Evolutionary conservation across 2,113 vertebrate genomes (phyloP).

Genomic region (Petrocephalus zakoni): DNA sequence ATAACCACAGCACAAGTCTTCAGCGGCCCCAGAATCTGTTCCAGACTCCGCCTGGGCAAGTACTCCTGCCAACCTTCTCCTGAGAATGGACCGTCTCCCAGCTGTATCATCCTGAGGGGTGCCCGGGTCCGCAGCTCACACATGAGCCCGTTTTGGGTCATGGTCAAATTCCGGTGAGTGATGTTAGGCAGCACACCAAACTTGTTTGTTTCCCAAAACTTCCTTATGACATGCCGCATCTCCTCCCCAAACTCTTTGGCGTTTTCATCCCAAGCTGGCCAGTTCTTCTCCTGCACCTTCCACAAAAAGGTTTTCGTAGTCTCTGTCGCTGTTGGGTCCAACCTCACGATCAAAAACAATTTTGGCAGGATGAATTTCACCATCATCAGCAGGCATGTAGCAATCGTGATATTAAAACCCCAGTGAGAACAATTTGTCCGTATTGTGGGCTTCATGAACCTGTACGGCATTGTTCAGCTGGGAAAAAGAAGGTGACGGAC

Average conservation of each 20-base stretch:
- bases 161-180: constrained; percentile 42
- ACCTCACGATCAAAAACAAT: neutral
- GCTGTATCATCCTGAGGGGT: constrained; percentile 57
- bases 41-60: constrained; percentile 56
- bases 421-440: neutral
- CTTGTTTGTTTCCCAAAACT: constrained; percentile 61
- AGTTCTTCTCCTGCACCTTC: no score
- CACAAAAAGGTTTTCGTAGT: neutral
- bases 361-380: neutral
- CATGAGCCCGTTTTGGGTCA: constrained; percentile 48
- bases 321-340: neutral
- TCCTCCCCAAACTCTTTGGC: neutral
- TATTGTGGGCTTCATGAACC: neutral
- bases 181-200: constrained; percentile 61
- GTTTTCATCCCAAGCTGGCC: neutral
- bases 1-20: constrained; percentile 65
- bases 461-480: no score
- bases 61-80: constrained; percentile 55
- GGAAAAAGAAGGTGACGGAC: no score
- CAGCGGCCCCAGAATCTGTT: constrained; percentile 45
- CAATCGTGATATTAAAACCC: neutral
- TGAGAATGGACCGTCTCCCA: constrained; percentile 56
- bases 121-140: constrained; percentile 59
- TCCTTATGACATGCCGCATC: constrained; percentile 44
- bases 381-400: neutral